Evolutionary conservation across 1,140 invertebrate species (phyloP), one percentile per base, ranked within the genome.

Genomic region (Proctacanthus coquilletti): DNA sequence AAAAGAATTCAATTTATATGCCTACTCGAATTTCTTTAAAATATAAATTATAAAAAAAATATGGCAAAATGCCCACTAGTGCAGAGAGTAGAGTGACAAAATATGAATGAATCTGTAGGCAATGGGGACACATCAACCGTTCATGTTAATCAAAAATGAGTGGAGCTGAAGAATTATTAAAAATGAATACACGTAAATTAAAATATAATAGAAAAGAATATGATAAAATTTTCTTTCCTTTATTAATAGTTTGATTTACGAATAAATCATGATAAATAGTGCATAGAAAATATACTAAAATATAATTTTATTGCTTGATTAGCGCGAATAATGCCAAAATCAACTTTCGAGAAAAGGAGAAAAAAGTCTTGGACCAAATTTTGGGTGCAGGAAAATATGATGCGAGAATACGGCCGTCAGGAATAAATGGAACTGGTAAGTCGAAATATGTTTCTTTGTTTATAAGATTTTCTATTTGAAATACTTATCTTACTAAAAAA

Each of bases 331-430:
- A 68, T 59, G 66, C 65, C 48, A 80, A 80, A 63, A 75, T 80
- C 58, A 89, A 88, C 69, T 89, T 83, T 65, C 73, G 87, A 47
- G 84, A 88, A 70, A 91, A 85, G 64, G 87, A 93, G 68, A 92
- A 93, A 62, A 77, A 87, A 64, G 84, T 93, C 49, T 66, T 94
- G 62, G 88, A 94, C 66, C 76, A 82, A 64, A 92, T 93, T 61
- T 72, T 94, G 47, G 85, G 86, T 44, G 79, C 80, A 41, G 80
- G 83, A 45, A 74, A 80, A 45, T 93, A 93, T 72, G 88, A 94
- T 67, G 85, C 85, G 42, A 69, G 87, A 48, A 94, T 94, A 56
- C 68, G 87, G 58, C 87, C 87, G 30, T 87, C 84, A 38, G 88
- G 87, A 45, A 78, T 86, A 61, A 91, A 92, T 60, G 84, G 81